Conservation (phyloP, 2,797 vertebrate genomes). For the Phoeniculus purpureus region DNA sequence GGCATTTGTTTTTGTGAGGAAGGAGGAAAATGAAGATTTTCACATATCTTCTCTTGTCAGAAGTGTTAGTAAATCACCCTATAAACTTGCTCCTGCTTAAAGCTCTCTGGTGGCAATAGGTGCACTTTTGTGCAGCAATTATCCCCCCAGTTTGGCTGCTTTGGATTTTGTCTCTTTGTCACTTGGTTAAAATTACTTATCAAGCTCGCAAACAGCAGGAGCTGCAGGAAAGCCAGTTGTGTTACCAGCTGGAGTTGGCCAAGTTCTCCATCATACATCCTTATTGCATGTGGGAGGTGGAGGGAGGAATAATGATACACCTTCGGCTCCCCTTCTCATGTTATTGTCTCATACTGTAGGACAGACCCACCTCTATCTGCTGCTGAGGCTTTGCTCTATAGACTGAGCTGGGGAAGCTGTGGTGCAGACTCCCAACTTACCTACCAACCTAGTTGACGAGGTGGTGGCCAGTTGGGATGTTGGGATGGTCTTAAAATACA, state of each 20-base stretch:
- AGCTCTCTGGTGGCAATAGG: background rate
- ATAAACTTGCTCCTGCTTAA: background rate
- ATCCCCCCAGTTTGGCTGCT: background rate
- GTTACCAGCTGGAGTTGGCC: background rate
- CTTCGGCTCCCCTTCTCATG: fast-evolving
- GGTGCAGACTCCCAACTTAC: background rate
- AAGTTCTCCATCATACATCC: background rate
- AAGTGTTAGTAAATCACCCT: background rate
- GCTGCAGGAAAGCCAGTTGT: background rate
- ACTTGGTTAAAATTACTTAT: background rate
- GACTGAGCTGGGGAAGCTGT: background rate
- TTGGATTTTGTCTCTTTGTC: background rate
- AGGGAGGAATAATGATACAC: background rate
- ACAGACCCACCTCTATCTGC: background rate
- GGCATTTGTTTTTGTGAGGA: background rate
- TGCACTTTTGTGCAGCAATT: background rate
- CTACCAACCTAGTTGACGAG: background rate
- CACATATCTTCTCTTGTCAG: background rate
- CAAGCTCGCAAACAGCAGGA: background rate
- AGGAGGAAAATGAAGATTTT: background rate
- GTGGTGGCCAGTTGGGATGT: background rate
- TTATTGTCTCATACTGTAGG: fast-evolving
- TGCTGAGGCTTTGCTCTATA: background rate
- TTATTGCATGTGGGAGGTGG: background rate
- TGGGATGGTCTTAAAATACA: background rate